These are phyloP conservation scores for Caenorhabditis virilis DNA, from an alignment of 2,888 invertebrate species.

Conservation along the genomic window DNA sequence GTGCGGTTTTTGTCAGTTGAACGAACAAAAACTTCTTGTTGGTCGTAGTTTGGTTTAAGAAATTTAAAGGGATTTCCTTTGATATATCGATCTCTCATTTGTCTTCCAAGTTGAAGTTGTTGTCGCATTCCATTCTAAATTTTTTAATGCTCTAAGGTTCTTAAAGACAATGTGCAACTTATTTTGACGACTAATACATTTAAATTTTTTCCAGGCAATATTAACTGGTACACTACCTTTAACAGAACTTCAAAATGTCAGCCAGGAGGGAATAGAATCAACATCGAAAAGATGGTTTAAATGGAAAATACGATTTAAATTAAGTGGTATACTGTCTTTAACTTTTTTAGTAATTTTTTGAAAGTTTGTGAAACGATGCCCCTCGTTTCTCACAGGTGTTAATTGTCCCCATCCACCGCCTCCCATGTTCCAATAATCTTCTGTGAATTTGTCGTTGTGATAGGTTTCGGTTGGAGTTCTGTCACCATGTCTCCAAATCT, in stretches of 20 bases:
- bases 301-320: no score
- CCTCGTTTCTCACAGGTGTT: constrained; percentile 42
- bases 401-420: constrained; percentile 49
- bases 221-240: no score
- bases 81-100: constrained; percentile 40
- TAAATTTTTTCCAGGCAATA: no score
- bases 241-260: no score
- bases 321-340: no score
- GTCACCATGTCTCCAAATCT: constrained; percentile 61
- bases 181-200: no score
- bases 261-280: no score
- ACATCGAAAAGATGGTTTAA: no score
- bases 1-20: constrained; percentile 88
- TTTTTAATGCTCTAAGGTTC: no score
- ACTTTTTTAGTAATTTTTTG: no score
- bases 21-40: constrained; percentile 72
- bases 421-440: constrained; percentile 30
- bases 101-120: constrained; percentile 42
- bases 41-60: constrained; percentile 12
- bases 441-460: constrained; percentile 37
- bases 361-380: no score
- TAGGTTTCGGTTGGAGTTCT: constrained; percentile 49
- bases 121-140: constrained; percentile 45
- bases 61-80: constrained; percentile 29
- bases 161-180: no score